Percentiles rank a stretch among this genome's conserved stretches.
phyloP scores from a whole-genome alignment of 2,797 vertebrate species.

The Poecile montanus region DNA sequence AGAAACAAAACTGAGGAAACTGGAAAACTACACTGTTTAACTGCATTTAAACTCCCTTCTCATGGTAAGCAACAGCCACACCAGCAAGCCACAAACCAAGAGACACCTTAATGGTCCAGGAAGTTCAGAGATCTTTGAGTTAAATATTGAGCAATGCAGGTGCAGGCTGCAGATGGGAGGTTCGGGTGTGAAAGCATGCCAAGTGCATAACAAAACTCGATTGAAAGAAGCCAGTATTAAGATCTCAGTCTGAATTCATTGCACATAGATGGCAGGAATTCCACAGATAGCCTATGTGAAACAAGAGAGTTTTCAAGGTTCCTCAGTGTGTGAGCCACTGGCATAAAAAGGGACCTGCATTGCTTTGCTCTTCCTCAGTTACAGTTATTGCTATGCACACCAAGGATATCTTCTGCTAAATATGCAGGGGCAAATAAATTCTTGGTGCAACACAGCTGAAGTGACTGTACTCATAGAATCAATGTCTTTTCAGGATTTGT shows the following conservation, averaged over 20 bases:
- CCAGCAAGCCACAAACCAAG: conserved; percentile 5
- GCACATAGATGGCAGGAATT: conserved; percentile 61
- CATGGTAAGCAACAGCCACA: neutral
- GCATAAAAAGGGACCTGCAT: neutral
- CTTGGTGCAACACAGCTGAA: neutral
- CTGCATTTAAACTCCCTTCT: neutral
- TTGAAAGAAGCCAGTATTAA: conserved; percentile 75
- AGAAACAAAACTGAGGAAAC: conserved; percentile 54
- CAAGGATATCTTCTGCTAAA: neutral
- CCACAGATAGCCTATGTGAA: conserved; percentile 58
- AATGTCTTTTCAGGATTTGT: neutral
- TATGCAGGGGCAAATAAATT: neutral
- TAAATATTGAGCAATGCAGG: conserved; percentile 68
- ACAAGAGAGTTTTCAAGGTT: conserved; percentile 20
- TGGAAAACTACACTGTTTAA: neutral
- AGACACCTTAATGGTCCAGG: conserved; percentile 43
- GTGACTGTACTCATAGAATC: neutral
- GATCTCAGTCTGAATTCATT: conserved; percentile 52
- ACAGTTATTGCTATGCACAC: neutral
- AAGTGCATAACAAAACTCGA: conserved; percentile 70
- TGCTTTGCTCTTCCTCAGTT: neutral
- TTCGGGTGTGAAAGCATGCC: conserved; percentile 62
- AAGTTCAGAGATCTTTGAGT: conserved; percentile 52
- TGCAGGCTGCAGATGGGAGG: conserved; percentile 74
- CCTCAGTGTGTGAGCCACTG: neutral